Percentiles rank a stretch among this genome's conserved stretches.
These are phyloP conservation scores for Salmo trutta DNA, from an alignment of 2,797 vertebrate species.

Conservation along the genomic window DNA sequence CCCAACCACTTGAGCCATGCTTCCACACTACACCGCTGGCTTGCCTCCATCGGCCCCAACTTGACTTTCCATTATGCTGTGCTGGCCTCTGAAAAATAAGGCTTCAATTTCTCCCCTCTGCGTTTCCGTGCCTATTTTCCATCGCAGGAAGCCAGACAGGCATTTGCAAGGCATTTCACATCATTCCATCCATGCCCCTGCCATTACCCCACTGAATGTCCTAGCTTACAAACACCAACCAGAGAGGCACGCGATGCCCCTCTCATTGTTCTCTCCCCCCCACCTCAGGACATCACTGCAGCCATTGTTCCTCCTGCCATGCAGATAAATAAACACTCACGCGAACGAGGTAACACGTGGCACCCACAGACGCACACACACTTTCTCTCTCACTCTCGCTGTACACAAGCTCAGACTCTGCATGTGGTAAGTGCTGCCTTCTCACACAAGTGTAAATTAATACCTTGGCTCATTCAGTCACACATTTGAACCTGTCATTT, in stretches of 20 bases:
- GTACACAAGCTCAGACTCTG: not conserved
- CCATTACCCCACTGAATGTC: slow-evolving; percentile 20
- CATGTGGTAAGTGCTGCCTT: not conserved
- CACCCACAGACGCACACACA: not conserved
- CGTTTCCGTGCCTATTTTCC: slow-evolving; percentile 20
- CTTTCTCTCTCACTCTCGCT: not conserved
- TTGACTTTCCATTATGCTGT: slow-evolving; percentile 8
- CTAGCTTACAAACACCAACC: slow-evolving; percentile 39
- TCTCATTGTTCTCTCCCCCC: slow-evolving; percentile 43
- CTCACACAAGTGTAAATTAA: not conserved
- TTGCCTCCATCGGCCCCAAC: not conserved
- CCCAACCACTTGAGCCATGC: not conserved
- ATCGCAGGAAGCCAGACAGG: slow-evolving; percentile 51
- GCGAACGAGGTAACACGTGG: slow-evolving; percentile 25
- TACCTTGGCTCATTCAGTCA: not conserved
- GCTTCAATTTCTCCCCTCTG: slow-evolving; percentile 11
- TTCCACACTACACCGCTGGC: slow-evolving; percentile 3
- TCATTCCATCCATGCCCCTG: slow-evolving; percentile 43
- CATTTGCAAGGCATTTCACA: slow-evolving; percentile 54
- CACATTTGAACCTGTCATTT: slow-evolving; percentile 7
- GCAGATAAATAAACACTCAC: slow-evolving; percentile 44
- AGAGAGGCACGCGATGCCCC: slow-evolving; percentile 48
- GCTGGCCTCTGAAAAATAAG: slow-evolving; percentile 17
- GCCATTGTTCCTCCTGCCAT: slow-evolving; percentile 47
- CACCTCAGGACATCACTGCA: slow-evolving; percentile 47